Base-by-base conservation (phyloP, 2,888 invertebrate species). In the Lycaena phlaeas region DNA sequence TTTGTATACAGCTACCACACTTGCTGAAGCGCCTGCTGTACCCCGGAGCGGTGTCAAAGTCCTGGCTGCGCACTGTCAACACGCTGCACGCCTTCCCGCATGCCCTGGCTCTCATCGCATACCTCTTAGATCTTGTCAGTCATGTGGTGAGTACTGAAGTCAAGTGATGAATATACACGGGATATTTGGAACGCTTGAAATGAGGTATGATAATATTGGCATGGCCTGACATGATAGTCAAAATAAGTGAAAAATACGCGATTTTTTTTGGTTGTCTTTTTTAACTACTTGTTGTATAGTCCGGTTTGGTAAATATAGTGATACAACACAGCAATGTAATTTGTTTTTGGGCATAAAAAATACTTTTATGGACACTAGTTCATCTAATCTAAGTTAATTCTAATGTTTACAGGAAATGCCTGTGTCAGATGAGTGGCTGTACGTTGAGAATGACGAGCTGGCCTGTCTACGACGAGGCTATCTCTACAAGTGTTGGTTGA, bases 61-160 rank as follows among this genome's bases (percentile, higher is more conserved):
- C 87, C 0, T 88, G 87, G 87, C 62, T 88, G 52, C 84, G 85
- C 61, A 82, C 87, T 0, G 87, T 87, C 3, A 88, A 87, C 64
- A 85, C 87, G 0, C 71, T 84, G 53, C 87, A 88, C 57, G 85
- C 87, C 0, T 87, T 85, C 66, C 87, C 87, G 1, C 84, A 87
- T 26, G 87, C 87, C 31, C 59, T 88, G 4, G 87, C 85, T 0
- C 82, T 88, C 61, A 64, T 88, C 7, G 72, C 75, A 0, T 88
- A 87, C 68, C 57, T 88, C 1, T 61, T 85, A 26, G 86, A 86
- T 46, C 52, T 86, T 2, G 76, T 71, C 40, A 62, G 60, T 10
- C 62, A 76, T 12, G 70, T 77, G 26, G 85, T 84, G 29, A 71
- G 74, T 72, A 37, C 9, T 14, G 7, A 41, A 5, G 18, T 18